Evolutionary conservation across 2,797 vertebrate species (phyloP), one percentile per base, ranked within the genome.

Genomic region (Bradypodion ventrale): DNA sequence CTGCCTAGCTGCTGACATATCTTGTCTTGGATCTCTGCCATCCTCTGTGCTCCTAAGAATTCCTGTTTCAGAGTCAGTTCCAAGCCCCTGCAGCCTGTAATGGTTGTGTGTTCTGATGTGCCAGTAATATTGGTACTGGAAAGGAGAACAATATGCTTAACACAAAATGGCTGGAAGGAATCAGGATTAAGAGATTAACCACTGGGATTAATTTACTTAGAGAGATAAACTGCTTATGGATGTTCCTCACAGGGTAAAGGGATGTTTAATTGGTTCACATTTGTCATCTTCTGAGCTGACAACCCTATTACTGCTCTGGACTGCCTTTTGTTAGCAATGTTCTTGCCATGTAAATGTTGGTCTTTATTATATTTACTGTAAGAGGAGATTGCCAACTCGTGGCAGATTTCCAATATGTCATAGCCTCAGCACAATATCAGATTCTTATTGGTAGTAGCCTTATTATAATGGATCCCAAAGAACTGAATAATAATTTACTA

Each of bases 381-480:
- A 84, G 87, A 93, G 90, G 25, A 75, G 42, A 0, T 84, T 92
- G 89, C 49, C 40, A 87, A 40, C 77, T 62, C 32, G 85, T 65
- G 32, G 25, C 44, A 75, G 23, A 49, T 62, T 83, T 65, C 78
- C 85, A 89, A 83, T 23, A 84, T 25, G 82, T 76, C 65, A 75
- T 0, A 25, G 88, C 27, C 68, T 80, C 46, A 19, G 83, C 90
- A 93, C 87, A 88, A 85, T 82, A 73, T 86, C 62, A 0, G 73
- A 59, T 73, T 91, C 21, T 83, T 87, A 92, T 92, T 92, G 82
- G 87, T 84, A 84, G 69, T 52, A 87, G 83, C 84, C 83, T 91
- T 91, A 84, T 91, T 89, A 82, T 80, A 91, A 83, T 87, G 82
- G 88, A 88, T 89, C 93, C 85, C 87, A 89, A 84, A 92, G 70